These are phyloP conservation scores for Semibalanus balanoides DNA, from an alignment of 1,140 invertebrate species.

Conservation along the genomic window DNA sequence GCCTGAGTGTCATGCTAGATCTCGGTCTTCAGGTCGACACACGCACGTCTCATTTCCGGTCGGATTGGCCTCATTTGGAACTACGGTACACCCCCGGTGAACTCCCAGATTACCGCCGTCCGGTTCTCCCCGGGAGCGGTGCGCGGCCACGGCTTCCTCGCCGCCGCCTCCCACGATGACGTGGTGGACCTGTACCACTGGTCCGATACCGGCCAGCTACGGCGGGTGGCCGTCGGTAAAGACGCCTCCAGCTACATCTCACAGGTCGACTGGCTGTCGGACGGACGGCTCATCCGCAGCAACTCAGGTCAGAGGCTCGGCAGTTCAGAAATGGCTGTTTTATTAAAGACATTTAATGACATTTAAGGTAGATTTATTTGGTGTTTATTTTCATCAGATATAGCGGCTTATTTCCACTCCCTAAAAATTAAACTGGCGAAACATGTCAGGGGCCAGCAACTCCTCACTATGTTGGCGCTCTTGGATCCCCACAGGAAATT, in stretches of 20 bases:
- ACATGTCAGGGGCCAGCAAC: no score
- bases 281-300: constrained; percentile 15
- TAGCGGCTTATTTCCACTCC: no score
- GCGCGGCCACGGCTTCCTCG: constrained; percentile 12
- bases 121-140: constrained; percentile 17
- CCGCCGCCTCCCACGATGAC: constrained; percentile 18
- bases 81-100: constrained; percentile 15
- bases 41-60: no score
- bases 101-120: constrained; percentile 16
- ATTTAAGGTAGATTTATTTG: no score
- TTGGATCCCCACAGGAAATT: no score
- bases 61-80: constrained; percentile 13
- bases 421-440: no score
- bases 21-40: no score
- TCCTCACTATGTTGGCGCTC: no score
- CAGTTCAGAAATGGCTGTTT: no score
- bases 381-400: no score
- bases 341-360: no score
- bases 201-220: constrained; percentile 15
- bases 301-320: constrained; percentile 13
- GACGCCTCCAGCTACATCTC: constrained; percentile 18
- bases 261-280: constrained; percentile 18
- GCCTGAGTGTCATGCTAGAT: no score
- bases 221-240: constrained; percentile 15
- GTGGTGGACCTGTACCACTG: constrained; percentile 19